Evolutionary conservation across 2,113 vertebrate species (phyloP), one percentile per base, ranked within the genome.

Genomic region (Labeo rohita): DNA sequence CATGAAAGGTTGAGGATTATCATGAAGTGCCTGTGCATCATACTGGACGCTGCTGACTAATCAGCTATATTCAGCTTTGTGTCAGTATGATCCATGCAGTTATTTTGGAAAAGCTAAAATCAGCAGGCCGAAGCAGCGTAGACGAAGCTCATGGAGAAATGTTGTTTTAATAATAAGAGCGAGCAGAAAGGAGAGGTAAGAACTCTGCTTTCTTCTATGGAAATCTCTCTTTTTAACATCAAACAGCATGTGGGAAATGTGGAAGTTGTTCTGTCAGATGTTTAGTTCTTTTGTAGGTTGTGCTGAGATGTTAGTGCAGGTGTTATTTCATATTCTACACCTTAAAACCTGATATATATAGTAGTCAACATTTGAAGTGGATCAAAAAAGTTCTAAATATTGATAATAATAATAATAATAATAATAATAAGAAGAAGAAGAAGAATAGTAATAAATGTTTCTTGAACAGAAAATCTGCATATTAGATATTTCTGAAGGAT

Each of bases 61-160:
- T 54, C 49, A 66, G 59, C 61, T 85, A 34, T 80, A 75, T 76
- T 50, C 66, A 84, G 79, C 52, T 56, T 36, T 36, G 59, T 59
- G 80, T 18, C 23, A 15, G 50, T n/a, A 47, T 47, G 66, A 83
- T 49, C 79, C 8, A 28, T 86, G 56, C 16, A 49, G 66, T 74
- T 50, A 49, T 65, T 63, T 81, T 49, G 18, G 36, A 47, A 82
- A 21, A 66, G n/a, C 34, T 23, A 6, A 47, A 80, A 52, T 68
- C 61, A 45, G 4, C 39, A 73, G 65, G 76, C 18, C 23, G 18
- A 59, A 34, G 8, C 52, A n/a, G 34, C 13, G 28, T 81, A 80
- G 13, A 73, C 81, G 72, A 83, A 6, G 50, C 79, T 85, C 47
- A 89, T 87, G 74, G 84, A 85, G 79, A 47, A 61, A 73, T 73